Percentiles rank a stretch among this genome's conserved stretches.
phyloP scores from a whole-genome alignment of 2,113 vertebrate species.

The Phalacrocorax carbo region DNA sequence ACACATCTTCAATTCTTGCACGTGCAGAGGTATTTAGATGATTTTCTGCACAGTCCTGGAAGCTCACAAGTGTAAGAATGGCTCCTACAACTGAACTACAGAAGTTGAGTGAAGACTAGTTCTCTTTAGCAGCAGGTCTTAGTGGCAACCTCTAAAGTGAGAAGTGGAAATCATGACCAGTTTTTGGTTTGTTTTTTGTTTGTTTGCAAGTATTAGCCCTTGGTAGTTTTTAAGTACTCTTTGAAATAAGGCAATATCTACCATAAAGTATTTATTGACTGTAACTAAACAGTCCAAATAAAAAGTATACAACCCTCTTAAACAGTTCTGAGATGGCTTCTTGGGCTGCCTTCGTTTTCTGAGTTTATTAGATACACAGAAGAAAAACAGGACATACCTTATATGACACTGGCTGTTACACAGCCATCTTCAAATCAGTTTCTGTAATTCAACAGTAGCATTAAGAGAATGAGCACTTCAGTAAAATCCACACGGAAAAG shows the following conservation, averaged over 20 bases:
- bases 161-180: not conserved
- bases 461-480: not conserved
- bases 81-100: not conserved
- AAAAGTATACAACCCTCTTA: not conserved
- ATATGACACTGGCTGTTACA: not conserved
- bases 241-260: not conserved
- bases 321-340: not conserved
- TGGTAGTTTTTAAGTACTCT: not conserved
- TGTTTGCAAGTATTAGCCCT: not conserved
- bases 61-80: not conserved
- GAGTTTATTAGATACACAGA: not conserved
- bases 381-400: not conserved
- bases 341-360: not conserved
- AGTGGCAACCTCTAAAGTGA: not conserved
- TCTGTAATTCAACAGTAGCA: not conserved
- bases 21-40: not conserved
- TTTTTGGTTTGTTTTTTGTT: not conserved
- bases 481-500: not conserved
- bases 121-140: not conserved
- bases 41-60: not conserved
- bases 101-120: not conserved
- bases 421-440: not conserved
- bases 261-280: not conserved
- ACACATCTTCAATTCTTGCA: not conserved
- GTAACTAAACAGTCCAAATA: not conserved